Percentiles rank a stretch among this genome's conserved stretches.
Evolutionary conservation across 2,113 vertebrate genomes (phyloP).

Genomic region (Brienomyrus longianalis): DNA sequence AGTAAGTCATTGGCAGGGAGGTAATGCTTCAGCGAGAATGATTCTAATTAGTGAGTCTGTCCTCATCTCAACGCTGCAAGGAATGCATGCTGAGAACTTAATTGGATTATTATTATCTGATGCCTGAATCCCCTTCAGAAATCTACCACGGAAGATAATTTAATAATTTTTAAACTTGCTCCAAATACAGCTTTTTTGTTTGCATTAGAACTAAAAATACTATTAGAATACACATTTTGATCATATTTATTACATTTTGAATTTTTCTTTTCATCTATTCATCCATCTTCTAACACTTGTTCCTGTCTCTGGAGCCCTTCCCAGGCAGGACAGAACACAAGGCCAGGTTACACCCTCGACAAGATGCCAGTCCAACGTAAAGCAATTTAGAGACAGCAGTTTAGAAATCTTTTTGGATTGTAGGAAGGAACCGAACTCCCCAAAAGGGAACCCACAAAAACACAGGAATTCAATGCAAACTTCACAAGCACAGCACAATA

Average conservation of each 20-base stretch:
- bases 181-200: background rate
- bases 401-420: background rate
- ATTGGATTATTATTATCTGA: background rate
- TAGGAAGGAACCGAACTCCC: background rate
- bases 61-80: background rate
- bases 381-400: background rate
- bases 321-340: background rate
- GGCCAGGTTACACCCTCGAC: background rate
- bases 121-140: background rate
- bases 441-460: background rate
- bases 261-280: background rate
- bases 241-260: background rate
- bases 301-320: background rate
- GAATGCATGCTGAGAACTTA: background rate
- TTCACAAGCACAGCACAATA: background rate
- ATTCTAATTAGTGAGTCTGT: conserved; percentile 16
- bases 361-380: background rate
- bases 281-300: background rate
- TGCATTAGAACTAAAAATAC: background rate
- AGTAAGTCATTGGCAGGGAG: background rate
- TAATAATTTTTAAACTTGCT: background rate
- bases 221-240: background rate
- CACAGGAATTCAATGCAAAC: background rate
- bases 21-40: background rate
- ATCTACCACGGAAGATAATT: background rate